Conservation (phyloP, 2,113 vertebrate species). For the Festucalex cinctus region DNA sequence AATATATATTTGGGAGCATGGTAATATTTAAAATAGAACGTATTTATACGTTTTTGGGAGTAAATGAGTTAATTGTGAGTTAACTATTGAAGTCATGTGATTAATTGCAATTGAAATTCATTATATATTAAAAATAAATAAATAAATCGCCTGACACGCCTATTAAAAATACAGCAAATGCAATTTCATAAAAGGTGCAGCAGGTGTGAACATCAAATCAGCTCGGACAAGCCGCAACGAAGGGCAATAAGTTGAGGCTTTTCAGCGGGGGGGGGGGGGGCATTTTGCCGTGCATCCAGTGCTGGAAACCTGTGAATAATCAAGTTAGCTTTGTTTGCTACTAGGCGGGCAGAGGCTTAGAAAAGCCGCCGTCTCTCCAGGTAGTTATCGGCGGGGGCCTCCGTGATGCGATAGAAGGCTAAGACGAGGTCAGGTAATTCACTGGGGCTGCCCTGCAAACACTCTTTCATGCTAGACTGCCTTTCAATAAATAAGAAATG, state of each 20-base stretch:
- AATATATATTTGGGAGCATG: too few relatives aligned
- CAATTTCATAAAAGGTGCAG: too few relatives aligned
- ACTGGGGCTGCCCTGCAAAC: slow-evolving; percentile 62
- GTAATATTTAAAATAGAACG: too few relatives aligned
- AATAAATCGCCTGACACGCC: too few relatives aligned
- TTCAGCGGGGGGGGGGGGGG: not conserved
- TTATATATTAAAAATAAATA: too few relatives aligned
- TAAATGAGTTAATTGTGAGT: too few relatives aligned
- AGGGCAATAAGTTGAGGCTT: not conserved
- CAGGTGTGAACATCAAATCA: too few relatives aligned
- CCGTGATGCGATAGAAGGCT: slow-evolving; percentile 49
- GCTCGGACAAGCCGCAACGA: not conserved
- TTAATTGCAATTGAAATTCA: too few relatives aligned
- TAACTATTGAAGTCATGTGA: too few relatives aligned
- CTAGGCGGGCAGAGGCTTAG: slow-evolving; percentile 54
- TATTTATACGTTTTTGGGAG: too few relatives aligned
- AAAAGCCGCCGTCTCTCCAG: slow-evolving; percentile 22
- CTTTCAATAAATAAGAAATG: slow-evolving; percentile 88
- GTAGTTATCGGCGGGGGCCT: slow-evolving; percentile 43
- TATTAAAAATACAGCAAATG: too few relatives aligned
- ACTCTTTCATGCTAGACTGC: slow-evolving; percentile 75
- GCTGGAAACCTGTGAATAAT: slow-evolving; percentile 2
- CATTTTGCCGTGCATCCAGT: not conserved
- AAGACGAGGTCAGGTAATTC: slow-evolving; percentile 77
- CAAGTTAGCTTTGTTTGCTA: slow-evolving; percentile 14